Evolutionary conservation across 2,797 vertebrate species (phyloP), one percentile per base, ranked within the genome.

Genomic region (Xiphophorus birchmanni): DNA sequence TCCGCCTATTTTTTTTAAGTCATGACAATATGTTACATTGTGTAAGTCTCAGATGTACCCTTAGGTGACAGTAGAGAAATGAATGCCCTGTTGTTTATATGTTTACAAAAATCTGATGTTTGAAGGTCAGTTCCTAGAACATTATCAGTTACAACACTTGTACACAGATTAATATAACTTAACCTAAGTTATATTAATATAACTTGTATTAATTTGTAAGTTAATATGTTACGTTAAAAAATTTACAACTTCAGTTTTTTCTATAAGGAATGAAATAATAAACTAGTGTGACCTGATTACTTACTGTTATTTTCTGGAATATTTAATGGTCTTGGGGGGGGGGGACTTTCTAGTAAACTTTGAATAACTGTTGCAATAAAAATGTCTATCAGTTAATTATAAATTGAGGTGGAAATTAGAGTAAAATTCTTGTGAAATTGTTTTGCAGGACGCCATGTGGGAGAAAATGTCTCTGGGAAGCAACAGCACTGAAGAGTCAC

Each of bases 361-460:
- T 35, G 17, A 37, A 35, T 35, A 65, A 13, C 15, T 65, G 35
- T 65, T 37, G 35, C 63, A 37, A 7, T 8, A 63, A 35, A 63
- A 37, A 65, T 37, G 15, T 65, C 18, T 65, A 37, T 17, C 32
- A 75, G 52, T 5, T 42, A n/a, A 58, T 58, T 71, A 26, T 26
- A 44, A 71, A 45, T 44, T 44, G 67, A 42, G 21, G 11, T 26
- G 26, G 3, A 40, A 78, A 2, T 37, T 78, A 47, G 44, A 63
- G 29, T 73, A 11, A 52, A 12, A n/a, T 11, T n/a, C 56, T 32
- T 56, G 2, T 74, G 32, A 63, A 44, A 44, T 73, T 10, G 32
- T n/a, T 83, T 50, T 84, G 23, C 54, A 90, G 87, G 89, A 90
- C 45, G 83, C 89, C 72, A 79, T 90, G 86, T 87, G 87, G 89